Evolutionary conservation across 2,888 invertebrate species (phyloP), one percentile per base, ranked within the genome.

Genomic region (Ichneumoninae sp.): DNA sequence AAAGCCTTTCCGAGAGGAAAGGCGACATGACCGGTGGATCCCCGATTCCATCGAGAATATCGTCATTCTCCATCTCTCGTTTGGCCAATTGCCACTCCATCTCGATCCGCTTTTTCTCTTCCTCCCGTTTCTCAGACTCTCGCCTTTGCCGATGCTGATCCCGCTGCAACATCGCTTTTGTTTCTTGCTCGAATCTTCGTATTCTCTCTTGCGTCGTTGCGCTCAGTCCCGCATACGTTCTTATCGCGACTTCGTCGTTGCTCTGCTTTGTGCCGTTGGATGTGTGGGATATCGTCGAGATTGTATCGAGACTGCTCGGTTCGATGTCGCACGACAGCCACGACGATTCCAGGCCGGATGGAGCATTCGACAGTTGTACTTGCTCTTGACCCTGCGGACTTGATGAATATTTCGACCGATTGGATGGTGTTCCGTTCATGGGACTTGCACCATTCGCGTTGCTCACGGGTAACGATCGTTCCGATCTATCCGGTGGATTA

Each of bases 151-250:
- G 90, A 87, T 91, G 89, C 81, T 93, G 93, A 88, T 94, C 94
- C 75, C 94, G 91, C 79, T 93, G 94, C 30, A 97, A 93, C 95
- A 96, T 96, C 78, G 96, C 96, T 93, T 96, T 95, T 1, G 97
- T 96, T 94, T 97, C 97, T 91, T 96, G 95, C 91, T 97, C 97
- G 93, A 97, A 97, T 92, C 96, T 95, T 90, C 96, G 95, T 79
- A 96, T 95, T 85, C 96, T 94, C 90, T 96, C 96, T 88, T 96
- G 96, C 7, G 96, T 96, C 86, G 94, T 95, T 88, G 94, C 95
- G 88, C 94, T 95, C 91, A 95, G 94, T 88, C 95, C 95, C 77
- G 95, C 95, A 92, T 96, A 96, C 89, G 96, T 96, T 92, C 95
- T 94, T 89, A 94, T 95, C 85, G 94, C 91, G 30, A 94, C 93